These are phyloP conservation scores for Casuarius casuarius DNA, from an alignment of 2,113 vertebrate species.

Conservation along the genomic window DNA sequence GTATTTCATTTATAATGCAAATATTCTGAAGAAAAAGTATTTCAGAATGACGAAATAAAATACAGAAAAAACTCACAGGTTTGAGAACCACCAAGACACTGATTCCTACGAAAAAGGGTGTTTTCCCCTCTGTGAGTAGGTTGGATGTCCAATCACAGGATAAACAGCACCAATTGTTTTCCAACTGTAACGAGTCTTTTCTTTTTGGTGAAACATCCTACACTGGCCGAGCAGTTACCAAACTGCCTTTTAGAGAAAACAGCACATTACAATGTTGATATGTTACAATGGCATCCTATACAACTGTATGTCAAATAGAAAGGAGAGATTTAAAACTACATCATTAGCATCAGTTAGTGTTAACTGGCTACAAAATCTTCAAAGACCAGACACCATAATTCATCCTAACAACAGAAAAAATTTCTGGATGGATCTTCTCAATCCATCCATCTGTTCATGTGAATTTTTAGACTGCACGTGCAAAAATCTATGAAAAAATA, in stretches of 20 bases:
- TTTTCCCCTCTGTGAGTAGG: not conserved
- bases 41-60: not conserved
- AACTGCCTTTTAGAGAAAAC: not conserved
- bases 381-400: not conserved
- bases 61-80: not conserved
- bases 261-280: not conserved
- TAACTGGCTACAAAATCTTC: not conserved
- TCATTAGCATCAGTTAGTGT: not conserved
- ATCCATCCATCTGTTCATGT: not conserved
- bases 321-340: not conserved
- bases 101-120: not conserved
- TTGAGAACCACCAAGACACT: not conserved
- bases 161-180: not conserved
- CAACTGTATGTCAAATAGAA: not conserved
- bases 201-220: not conserved
- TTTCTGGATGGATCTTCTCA: not conserved
- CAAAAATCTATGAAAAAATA: too few species aligned
- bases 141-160: not conserved
- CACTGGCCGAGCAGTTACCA: not conserved
- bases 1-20: not conserved
- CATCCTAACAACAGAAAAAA: accelerated
- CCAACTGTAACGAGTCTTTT: accelerated
- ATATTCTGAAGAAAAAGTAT: constrained; percentile 9
- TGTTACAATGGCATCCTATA: not conserved
- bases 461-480: not conserved